These are phyloP conservation scores for Cyclura pinguis DNA, from an alignment of 2,797 vertebrate species.

Conservation along the genomic window DNA sequence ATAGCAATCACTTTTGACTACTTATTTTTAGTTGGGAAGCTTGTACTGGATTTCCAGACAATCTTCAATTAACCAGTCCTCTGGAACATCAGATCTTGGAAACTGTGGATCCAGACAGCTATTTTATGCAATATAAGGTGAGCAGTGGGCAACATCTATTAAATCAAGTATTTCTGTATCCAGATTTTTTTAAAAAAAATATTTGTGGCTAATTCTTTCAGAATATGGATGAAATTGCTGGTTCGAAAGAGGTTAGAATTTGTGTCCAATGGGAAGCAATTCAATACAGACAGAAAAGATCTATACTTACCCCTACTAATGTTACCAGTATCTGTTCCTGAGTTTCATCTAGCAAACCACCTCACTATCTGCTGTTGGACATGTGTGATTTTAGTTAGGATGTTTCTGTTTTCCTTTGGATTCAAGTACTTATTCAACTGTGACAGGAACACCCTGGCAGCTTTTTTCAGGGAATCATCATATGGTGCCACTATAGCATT, in stretches of 20 bases:
- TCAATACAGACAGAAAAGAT: background rate
- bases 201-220: background rate
- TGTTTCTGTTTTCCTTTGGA: background rate
- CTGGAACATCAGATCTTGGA: slow-evolving; percentile 44
- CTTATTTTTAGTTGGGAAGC: slow-evolving; percentile 68
- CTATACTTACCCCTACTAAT: background rate
- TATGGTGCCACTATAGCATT: background rate
- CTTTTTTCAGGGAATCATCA: background rate
- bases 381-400: background rate
- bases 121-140: slow-evolving; percentile 69
- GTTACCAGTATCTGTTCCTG: background rate
- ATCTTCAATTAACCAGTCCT: slow-evolving; percentile 38
- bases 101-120: slow-evolving; percentile 51
- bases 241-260: background rate
- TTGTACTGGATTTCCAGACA: slow-evolving; percentile 61
- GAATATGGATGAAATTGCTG: background rate
- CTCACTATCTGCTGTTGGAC: background rate
- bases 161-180: background rate
- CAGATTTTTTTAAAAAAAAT: background rate
- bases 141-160: background rate
- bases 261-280: background rate
- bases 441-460: too few species aligned
- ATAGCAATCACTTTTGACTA: background rate
- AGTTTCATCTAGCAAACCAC: background rate
- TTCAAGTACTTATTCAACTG: background rate